Conservation (phyloP, 2,888 invertebrate species). For the Apeira syringaria region DNA sequence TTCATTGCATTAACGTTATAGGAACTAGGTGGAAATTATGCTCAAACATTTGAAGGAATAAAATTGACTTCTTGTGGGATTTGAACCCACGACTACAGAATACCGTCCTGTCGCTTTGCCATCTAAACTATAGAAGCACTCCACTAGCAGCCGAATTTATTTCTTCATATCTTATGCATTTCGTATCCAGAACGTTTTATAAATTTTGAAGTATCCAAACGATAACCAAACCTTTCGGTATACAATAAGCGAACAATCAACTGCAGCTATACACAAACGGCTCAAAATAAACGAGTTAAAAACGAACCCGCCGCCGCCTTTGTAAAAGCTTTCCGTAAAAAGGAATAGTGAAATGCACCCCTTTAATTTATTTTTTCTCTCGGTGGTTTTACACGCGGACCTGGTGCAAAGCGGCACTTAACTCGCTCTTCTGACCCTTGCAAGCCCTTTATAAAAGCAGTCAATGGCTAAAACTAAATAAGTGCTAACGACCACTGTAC, state of each 20-base stretch:
- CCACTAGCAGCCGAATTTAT: too few species aligned
- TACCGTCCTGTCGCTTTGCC: too few species aligned
- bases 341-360: conserved; percentile 52
- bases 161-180: too few species aligned
- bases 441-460: conserved; percentile 42
- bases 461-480: conserved; percentile 47
- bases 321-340: conserved; percentile 67
- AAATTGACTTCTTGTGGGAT: too few species aligned
- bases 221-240: too few species aligned
- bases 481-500: conserved; percentile 39
- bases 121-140: too few species aligned
- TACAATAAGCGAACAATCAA: conserved; percentile 44
- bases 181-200: too few species aligned
- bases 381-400: conserved; percentile 53
- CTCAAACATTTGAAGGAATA: too few species aligned
- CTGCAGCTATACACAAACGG: conserved; percentile 41
- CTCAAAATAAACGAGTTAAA: conserved; percentile 51
- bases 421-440: conserved; percentile 51
- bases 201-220: too few species aligned
- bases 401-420: conserved; percentile 63
- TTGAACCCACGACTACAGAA: too few species aligned
- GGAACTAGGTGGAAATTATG: too few species aligned
- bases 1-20: too few species aligned
- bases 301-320: conserved; percentile 54
- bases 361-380: conserved; percentile 41